A percentile compares a stretch with the other conserved stretches of the same genome.
Evolutionary conservation across 2,797 vertebrate genomes (phyloP).

Genomic region (Salarias fasciatus): DNA sequence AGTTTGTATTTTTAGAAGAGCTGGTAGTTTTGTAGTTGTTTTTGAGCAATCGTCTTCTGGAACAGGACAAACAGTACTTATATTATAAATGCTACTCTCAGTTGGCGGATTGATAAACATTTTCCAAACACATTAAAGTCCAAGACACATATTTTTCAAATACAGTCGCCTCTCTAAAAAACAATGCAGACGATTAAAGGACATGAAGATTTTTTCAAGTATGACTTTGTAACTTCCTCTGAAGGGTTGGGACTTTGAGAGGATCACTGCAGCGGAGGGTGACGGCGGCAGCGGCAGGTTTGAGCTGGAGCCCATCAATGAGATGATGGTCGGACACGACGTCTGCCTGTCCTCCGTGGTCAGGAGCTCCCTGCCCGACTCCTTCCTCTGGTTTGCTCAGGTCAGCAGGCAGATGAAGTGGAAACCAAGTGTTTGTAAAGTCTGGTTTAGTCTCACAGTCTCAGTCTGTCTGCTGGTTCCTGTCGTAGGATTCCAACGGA

Average conservation of each 20-base stretch:
- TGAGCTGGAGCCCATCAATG: constrained; percentile 91
- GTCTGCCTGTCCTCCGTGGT: constrained; percentile 88
- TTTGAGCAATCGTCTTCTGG: too few species aligned
- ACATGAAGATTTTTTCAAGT: neutral
- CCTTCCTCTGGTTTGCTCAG: constrained; percentile 94
- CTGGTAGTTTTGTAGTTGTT: too few species aligned
- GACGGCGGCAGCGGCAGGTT: constrained; percentile 79
- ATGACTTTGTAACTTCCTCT: neutral
- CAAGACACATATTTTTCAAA: too few species aligned
- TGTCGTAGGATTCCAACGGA: constrained; percentile 88
- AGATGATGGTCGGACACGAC: constrained; percentile 86
- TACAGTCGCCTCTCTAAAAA: neutral
- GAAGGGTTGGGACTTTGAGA: constrained; percentile 93
- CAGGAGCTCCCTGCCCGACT: constrained; percentile 80
- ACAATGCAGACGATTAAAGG: neutral
- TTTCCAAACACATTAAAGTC: too few species aligned
- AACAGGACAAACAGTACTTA: too few species aligned
- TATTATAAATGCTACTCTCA: too few species aligned
- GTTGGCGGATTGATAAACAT: too few species aligned
- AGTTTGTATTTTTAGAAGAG: too few species aligned
- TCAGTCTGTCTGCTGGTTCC: constrained; percentile 11
- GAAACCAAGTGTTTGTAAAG: neutral
- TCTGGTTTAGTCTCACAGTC: neutral
- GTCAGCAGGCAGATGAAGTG: constrained; percentile 69
- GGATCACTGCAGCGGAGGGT: constrained; percentile 84